These are phyloP conservation scores for Amblyornis subalaris DNA, from an alignment of 2,113 vertebrate species.

Conservation along the genomic window DNA sequence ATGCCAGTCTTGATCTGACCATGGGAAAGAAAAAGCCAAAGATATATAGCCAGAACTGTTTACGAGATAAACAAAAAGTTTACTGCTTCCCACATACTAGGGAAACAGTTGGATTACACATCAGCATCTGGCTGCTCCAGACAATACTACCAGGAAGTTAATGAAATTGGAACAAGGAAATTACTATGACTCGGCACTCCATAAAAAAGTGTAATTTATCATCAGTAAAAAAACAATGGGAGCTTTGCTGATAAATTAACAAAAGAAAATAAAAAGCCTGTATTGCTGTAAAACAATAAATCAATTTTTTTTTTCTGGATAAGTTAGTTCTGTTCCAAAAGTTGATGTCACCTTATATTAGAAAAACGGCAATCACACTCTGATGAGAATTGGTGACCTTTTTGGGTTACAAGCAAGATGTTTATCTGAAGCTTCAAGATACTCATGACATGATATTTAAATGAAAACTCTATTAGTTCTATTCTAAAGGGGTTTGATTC, in stretches of 20 bases:
- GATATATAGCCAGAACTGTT: conserved; percentile 53
- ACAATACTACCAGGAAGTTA: conserved; percentile 78
- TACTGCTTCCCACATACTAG: conserved; percentile 70
- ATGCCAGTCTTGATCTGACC: not conserved
- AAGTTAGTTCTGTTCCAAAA: conserved; percentile 43
- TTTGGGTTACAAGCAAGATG: not conserved
- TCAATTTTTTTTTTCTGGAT: not conserved
- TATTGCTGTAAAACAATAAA: conserved; percentile 25
- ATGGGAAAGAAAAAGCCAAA: conserved; percentile 63
- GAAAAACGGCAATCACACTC: conserved; percentile 17
- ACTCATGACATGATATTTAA: not conserved
- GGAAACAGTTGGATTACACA: conserved; percentile 74
- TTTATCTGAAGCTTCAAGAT: conserved; percentile 14
- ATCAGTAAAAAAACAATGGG: conserved; percentile 68
- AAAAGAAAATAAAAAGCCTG: conserved; percentile 48
- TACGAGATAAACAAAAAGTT: conserved; percentile 58
- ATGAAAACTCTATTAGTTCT: conserved; percentile 7
- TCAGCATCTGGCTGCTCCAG: conserved; percentile 66
- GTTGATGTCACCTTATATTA: conserved; percentile 40
- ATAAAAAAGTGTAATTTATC: conserved; percentile 71
- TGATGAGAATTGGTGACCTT: not conserved
- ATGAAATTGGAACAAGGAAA: conserved; percentile 75
- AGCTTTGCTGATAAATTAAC: conserved; percentile 60
- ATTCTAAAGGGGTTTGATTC: not conserved
- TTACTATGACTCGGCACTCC: conserved; percentile 67